phyloP scores from a whole-genome alignment of 2,888 invertebrate species.

The Cheiracanthium punctorium region DNA sequence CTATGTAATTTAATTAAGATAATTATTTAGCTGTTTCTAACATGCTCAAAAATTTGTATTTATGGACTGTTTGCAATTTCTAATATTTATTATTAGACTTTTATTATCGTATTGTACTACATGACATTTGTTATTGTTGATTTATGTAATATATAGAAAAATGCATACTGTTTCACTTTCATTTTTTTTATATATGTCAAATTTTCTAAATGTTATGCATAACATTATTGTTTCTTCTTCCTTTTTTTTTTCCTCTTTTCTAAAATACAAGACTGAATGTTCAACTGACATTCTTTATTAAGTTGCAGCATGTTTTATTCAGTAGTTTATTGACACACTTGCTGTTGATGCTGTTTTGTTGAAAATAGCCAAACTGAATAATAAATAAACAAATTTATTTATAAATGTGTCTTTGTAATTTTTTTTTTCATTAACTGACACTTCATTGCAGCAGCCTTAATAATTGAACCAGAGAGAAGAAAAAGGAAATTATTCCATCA shows the following conservation, averaged over 20 bases:
- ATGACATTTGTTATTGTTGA: constrained; percentile 38
- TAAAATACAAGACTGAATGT: constrained; percentile 14
- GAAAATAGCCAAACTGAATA: constrained; percentile 61
- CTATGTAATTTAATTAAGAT: background rate
- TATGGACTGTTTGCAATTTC: constrained; percentile 53
- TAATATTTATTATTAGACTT: constrained; percentile 34
- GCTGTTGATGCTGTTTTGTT: constrained; percentile 61
- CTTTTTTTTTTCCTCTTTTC: constrained; percentile 5
- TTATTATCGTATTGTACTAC: constrained; percentile 29
- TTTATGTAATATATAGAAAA: constrained; percentile 32
- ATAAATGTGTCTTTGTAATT: constrained; percentile 15
- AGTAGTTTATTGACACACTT: constrained; percentile 46
- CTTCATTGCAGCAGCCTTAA: too few species aligned
- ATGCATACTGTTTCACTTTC: constrained; percentile 29
- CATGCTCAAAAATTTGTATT: constrained; percentile 43
- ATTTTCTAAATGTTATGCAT: constrained; percentile 34
- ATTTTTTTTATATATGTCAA: constrained; percentile 32
- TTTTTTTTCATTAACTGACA: too few species aligned
- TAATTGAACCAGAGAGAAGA: too few species aligned
- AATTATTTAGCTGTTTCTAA: background rate
- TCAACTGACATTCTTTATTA: background rate
- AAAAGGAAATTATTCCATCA: too few species aligned
- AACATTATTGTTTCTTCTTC: constrained; percentile 8
- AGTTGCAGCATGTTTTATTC: constrained; percentile 39
- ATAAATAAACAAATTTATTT: constrained; percentile 68